Evolutionary conservation across 2,113 vertebrate genomes (phyloP).

Genomic region (Chloropsis hardwickii): DNA sequence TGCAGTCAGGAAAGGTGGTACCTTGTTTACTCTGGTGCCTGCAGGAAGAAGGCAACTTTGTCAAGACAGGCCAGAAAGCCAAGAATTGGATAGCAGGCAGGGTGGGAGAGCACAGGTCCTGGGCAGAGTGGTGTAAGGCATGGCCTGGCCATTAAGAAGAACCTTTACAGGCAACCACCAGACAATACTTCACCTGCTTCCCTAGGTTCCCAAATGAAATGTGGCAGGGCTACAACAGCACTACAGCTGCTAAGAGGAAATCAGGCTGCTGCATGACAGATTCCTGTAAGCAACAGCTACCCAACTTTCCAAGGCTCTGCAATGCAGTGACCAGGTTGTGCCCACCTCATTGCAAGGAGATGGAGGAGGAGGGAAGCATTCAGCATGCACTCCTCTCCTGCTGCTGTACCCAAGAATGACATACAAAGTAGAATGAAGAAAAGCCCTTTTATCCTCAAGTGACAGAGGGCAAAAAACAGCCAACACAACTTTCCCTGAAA

Average conservation of each 20-base stretch:
- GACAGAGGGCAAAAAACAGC: neutral
- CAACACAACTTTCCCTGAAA: neutral
- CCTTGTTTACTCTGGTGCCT: neutral
- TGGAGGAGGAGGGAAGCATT: neutral
- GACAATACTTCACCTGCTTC: neutral
- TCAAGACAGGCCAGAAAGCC: neutral
- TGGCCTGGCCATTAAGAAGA: neutral
- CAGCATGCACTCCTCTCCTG: neutral
- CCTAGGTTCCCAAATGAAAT: neutral
- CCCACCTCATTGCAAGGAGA: neutral
- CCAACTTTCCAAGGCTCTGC: neutral
- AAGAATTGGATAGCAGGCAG: neutral
- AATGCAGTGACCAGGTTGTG: neutral
- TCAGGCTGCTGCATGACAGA: accelerated
- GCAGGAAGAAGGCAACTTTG: neutral
- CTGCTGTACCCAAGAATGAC: neutral
- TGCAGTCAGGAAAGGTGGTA: neutral
- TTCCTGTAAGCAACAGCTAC: neutral
- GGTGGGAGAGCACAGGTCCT: neutral
- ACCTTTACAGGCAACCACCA: neutral
- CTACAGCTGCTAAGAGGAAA: neutral
- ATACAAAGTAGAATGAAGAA: neutral
- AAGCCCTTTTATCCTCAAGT: neutral
- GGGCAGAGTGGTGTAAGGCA: neutral
- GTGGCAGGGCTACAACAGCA: neutral